These are phyloP conservation scores for Melanotaenia parkinsoni DNA, from an alignment of 2,797 vertebrate genomes.

Conservation along the genomic window DNA sequence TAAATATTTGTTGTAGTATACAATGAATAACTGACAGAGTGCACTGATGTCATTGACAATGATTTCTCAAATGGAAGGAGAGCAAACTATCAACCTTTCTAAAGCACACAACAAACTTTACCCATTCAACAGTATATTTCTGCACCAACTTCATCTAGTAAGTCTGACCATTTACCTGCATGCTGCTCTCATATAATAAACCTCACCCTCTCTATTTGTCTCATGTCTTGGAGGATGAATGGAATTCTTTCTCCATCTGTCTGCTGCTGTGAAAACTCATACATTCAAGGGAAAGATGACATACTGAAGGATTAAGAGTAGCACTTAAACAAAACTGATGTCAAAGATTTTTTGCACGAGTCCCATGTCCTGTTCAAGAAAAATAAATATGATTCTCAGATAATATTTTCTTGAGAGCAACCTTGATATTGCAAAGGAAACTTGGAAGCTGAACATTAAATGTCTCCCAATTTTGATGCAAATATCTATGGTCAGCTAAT, in stretches of 20 bases:
- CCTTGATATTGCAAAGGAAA: constrained; percentile 30
- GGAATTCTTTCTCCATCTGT: constrained; percentile 33
- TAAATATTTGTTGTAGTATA: constrained; percentile 10
- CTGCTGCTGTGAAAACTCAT: constrained; percentile 61
- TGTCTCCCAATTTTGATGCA: constrained; percentile 10
- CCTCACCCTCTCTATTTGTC: constrained; percentile 57
- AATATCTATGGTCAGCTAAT: constrained; percentile 33
- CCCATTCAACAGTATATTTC: constrained; percentile 31
- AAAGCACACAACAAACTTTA: constrained; percentile 4
- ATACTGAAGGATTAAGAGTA: constrained; percentile 26
- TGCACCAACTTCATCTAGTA: constrained; percentile 49
- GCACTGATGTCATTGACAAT: too few relatives aligned
- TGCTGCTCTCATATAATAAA: constrained; percentile 62
- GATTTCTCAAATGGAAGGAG: too few relatives aligned
- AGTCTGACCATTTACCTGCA: constrained; percentile 52
- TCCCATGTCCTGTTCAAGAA: not conserved
- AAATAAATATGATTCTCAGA: constrained; percentile 12
- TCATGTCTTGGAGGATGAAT: constrained; percentile 51
- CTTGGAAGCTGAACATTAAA: constrained; percentile 6
- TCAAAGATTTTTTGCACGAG: constrained; percentile 16
- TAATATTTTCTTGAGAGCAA: constrained; percentile 27
- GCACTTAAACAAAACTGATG: constrained; percentile 4
- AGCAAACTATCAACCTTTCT: not conserved
- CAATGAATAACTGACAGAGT: too few relatives aligned
- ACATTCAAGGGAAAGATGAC: constrained; percentile 34